Evolutionary conservation across 2,113 vertebrate species (phyloP).

Genomic region (Notechis scutatus): DNA sequence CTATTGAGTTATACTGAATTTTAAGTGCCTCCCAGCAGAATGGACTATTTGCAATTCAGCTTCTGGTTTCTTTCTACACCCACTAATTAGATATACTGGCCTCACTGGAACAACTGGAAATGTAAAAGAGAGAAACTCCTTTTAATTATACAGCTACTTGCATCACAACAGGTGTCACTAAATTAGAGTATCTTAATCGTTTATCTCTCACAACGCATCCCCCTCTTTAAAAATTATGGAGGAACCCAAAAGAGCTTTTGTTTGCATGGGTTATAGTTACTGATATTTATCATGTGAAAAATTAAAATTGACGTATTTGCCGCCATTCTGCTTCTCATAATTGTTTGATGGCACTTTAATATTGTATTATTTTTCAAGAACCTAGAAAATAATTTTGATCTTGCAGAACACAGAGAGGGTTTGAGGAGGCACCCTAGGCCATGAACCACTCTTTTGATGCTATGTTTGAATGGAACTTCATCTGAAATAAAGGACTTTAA

Average conservation of each 20-base stretch:
- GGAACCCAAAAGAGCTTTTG: background rate
- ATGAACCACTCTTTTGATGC: background rate
- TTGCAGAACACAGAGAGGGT: background rate
- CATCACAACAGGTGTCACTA: background rate
- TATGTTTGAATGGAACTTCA: background rate
- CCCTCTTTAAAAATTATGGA: background rate
- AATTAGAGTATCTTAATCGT: background rate
- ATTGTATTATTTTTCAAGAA: background rate
- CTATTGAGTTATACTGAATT: background rate
- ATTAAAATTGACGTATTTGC: background rate
- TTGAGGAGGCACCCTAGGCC: background rate
- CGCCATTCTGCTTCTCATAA: background rate
- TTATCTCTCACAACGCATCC: background rate
- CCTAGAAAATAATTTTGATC: background rate
- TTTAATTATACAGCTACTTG: background rate
- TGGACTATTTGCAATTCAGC: background rate
- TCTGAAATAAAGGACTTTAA: background rate
- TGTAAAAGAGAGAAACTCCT: background rate
- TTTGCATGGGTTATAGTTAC: background rate
- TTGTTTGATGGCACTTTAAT: background rate
- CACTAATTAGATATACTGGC: background rate
- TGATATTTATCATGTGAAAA: background rate
- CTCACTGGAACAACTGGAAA: background rate
- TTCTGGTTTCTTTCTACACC: background rate
- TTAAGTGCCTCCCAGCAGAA: background rate